Conservation (phyloP, 2,797 vertebrate genomes). For the Cynodonichthys magdalenae region DNA sequence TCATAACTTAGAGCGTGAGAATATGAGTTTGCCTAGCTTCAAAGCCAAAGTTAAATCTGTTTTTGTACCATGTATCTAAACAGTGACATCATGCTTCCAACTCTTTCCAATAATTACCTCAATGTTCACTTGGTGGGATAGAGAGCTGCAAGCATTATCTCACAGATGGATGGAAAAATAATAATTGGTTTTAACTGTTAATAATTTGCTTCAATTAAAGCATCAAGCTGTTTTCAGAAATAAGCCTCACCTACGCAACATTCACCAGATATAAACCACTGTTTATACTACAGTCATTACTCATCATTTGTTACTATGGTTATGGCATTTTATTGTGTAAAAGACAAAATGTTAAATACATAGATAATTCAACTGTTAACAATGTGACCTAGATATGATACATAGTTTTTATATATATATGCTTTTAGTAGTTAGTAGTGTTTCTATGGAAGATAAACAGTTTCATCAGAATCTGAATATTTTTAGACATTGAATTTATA, state of each 20-base stretch:
- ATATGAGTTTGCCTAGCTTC: conserved; percentile 21
- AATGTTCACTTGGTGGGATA: conserved; percentile 1
- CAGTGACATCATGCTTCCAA: conserved; percentile 30
- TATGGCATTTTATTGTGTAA: no score
- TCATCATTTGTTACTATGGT: no score
- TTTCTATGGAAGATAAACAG: no score
- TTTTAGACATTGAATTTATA: no score
- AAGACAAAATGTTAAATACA: no score
- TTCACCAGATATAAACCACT: not conserved
- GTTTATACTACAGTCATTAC: conserved; percentile 3
- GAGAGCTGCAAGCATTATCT: not conserved
- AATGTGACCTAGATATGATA: no score
- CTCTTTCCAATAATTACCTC: conserved; percentile 42
- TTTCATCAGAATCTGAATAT: no score
- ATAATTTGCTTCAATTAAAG: no score
- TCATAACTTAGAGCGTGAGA: conserved; percentile 1
- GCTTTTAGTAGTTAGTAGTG: no score
- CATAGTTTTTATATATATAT: no score
- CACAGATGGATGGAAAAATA: conserved; percentile 12
- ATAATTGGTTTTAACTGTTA: conserved; percentile 26
- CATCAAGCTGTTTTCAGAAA: not conserved
- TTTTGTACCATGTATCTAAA: not conserved
- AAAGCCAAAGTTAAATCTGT: conserved; percentile 16
- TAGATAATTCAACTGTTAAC: no score
- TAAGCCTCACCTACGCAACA: not conserved